Conservation (phyloP, 2,113 vertebrate genomes). For the Nicator chloris region DNA sequence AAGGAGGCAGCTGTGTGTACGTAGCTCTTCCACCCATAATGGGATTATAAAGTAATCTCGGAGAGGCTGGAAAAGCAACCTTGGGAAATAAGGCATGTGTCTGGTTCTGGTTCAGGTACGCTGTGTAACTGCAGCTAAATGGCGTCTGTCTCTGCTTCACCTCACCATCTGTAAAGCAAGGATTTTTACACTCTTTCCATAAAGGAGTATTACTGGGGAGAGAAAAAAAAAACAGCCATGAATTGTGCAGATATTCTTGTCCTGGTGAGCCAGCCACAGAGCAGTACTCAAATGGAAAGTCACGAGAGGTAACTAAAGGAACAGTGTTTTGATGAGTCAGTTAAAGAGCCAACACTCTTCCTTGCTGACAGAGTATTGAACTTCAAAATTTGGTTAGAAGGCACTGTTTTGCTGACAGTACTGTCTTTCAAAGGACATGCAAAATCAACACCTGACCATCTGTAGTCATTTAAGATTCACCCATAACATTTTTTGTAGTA, state of each 20-base stretch:
- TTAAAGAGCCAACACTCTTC: slow-evolving; percentile 24
- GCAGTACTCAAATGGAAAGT: slow-evolving; percentile 1
- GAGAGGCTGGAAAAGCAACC: slow-evolving; percentile 1
- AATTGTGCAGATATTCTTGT: background rate
- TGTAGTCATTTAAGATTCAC: slow-evolving; percentile 52
- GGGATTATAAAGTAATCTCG: background rate
- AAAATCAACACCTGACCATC: slow-evolving; percentile 59
- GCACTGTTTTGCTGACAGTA: slow-evolving; percentile 45
- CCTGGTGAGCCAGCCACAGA: background rate
- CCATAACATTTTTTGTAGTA: background rate
- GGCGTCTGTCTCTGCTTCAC: background rate
- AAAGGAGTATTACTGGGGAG: background rate
- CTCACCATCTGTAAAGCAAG: slow-evolving; percentile 27
- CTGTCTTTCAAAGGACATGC: slow-evolving; percentile 49
- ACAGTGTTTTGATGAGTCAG: slow-evolving; percentile 31
- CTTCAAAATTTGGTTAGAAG: slow-evolving; percentile 57
- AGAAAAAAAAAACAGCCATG: background rate
- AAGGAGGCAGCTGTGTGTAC: background rate
- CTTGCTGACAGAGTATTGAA: slow-evolving; percentile 47
- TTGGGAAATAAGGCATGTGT: slow-evolving; percentile 17
- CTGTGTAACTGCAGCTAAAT: background rate
- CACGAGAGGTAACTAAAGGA: slow-evolving; percentile 8
- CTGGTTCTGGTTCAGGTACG: background rate
- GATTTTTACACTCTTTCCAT: background rate
- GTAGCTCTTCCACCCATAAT: background rate